Evolutionary conservation across 2,113 vertebrate genomes (phyloP).

Genomic region (Phalacrocorax carbo): DNA sequence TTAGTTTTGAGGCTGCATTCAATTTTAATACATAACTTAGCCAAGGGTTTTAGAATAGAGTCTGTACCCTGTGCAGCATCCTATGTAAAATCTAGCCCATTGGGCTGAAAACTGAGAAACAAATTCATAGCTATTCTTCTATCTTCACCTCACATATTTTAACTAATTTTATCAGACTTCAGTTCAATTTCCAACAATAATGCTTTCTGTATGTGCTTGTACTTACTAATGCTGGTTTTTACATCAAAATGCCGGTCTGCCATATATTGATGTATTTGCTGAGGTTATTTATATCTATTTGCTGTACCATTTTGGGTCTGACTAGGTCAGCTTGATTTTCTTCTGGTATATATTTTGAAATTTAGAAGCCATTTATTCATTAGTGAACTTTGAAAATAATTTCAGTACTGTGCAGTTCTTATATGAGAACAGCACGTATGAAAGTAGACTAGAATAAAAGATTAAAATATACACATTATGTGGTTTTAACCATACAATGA

Average conservation of each 20-base stretch:
- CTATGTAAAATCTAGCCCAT: background rate
- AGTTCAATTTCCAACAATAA: slow-evolving; percentile 5
- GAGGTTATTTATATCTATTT: slow-evolving; percentile 13
- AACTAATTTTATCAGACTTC: background rate
- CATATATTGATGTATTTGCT: background rate
- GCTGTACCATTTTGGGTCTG: background rate
- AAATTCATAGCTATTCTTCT: background rate
- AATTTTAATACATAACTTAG: background rate
- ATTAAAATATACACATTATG: background rate
- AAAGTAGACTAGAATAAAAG: background rate
- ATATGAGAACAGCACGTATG: background rate
- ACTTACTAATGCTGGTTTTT: background rate
- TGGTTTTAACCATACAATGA: background rate
- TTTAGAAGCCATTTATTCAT: background rate
- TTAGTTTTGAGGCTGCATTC: background rate
- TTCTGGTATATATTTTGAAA: background rate
- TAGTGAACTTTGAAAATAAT: background rate
- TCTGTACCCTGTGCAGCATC: background rate
- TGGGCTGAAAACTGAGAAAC: background rate
- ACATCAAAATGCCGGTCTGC: background rate
- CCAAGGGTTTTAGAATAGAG: background rate
- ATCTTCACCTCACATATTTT: background rate
- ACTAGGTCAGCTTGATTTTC: background rate
- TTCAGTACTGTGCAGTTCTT: background rate
- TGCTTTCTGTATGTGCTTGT: slow-evolving; percentile 7